A percentile compares a stretch with the other conserved stretches of the same genome.
phyloP scores from a whole-genome alignment of 1,140 invertebrate genomes.

The Aphelinus atriplicis region DNA sequence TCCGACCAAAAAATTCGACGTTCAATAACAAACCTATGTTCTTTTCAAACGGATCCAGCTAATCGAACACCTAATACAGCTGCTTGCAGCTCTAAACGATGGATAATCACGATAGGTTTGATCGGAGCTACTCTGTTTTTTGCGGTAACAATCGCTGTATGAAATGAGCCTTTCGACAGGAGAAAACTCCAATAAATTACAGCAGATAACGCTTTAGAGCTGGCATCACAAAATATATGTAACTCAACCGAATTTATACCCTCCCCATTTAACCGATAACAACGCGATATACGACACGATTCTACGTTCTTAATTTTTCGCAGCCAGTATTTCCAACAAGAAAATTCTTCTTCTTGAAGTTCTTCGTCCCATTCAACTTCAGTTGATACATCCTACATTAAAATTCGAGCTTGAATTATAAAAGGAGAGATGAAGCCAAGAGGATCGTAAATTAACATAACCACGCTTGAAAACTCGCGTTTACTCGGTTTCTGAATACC shows the following conservation, averaged over 20 bases:
- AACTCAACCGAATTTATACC: background rate
- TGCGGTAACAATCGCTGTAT: conserved; percentile 2
- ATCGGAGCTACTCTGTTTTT: conserved; percentile 52
- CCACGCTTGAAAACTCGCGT: conserved; percentile 31
- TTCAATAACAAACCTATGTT: background rate
- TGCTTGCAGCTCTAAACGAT: conserved; percentile 55
- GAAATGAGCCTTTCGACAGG: background rate
- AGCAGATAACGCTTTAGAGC: background rate
- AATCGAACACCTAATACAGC: conserved; percentile 44
- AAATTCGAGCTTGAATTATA: conserved; percentile 38
- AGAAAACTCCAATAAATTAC: background rate
- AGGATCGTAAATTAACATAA: conserved; percentile 48
- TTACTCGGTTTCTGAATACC: conserved; percentile 35
- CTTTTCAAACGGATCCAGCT: background rate
- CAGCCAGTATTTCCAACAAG: conserved; percentile 26
- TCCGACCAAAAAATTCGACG: conserved; percentile 49
- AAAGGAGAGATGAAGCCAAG: conserved; percentile 44
- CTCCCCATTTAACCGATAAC: background rate
- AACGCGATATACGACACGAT: conserved; percentile 16
- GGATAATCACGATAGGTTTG: conserved; percentile 48
- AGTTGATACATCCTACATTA: conserved; percentile 42
- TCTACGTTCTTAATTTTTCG: background rate
- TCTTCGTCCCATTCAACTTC: conserved; percentile 44
- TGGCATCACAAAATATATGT: background rate
- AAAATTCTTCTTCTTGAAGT: conserved; percentile 27